Conservation (phyloP, 2,113 vertebrate genomes). For the Rattus rattus region DNA sequence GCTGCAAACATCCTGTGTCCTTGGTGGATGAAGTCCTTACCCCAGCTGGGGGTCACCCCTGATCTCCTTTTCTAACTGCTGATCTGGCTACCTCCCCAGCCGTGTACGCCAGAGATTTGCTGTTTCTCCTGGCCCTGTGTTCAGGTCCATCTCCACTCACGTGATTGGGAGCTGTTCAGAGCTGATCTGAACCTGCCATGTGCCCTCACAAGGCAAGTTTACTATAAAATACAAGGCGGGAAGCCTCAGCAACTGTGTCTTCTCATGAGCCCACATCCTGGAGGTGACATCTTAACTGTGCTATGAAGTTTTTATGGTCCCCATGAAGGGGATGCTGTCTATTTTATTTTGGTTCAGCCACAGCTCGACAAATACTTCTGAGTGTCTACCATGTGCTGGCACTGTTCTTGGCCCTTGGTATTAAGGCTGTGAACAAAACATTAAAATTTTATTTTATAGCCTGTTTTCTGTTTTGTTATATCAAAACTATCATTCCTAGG, state of each 20-base stretch:
- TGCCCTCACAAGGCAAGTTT: not conserved
- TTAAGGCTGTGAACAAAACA: conserved; percentile 15
- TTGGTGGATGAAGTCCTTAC: not conserved
- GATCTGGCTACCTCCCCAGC: too few relatives aligned
- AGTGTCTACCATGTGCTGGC: not conserved
- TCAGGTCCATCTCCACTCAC: too few relatives aligned
- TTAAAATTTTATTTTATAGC: not conserved
- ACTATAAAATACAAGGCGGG: not conserved
- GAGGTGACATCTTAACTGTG: not conserved
- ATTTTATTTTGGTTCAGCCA: not conserved
- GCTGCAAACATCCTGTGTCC: not conserved
- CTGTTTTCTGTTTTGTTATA: conserved; percentile 21
- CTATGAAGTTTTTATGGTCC: not conserved
- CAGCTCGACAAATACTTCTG: conserved; percentile 31
- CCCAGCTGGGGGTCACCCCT: not conserved
- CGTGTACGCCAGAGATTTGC: too few relatives aligned
- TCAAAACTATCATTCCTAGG: not conserved
- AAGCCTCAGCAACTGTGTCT: conserved; percentile 12
- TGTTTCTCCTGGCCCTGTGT: too few relatives aligned
- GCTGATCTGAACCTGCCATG: not conserved
- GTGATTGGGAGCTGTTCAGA: not conserved
- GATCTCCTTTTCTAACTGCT: too few relatives aligned
- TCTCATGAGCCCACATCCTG: not conserved
- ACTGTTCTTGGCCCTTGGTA: not conserved
- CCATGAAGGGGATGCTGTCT: not conserved